Evolutionary conservation across 2,797 vertebrate genomes (phyloP).

Genomic region (Allobates femoralis): DNA sequence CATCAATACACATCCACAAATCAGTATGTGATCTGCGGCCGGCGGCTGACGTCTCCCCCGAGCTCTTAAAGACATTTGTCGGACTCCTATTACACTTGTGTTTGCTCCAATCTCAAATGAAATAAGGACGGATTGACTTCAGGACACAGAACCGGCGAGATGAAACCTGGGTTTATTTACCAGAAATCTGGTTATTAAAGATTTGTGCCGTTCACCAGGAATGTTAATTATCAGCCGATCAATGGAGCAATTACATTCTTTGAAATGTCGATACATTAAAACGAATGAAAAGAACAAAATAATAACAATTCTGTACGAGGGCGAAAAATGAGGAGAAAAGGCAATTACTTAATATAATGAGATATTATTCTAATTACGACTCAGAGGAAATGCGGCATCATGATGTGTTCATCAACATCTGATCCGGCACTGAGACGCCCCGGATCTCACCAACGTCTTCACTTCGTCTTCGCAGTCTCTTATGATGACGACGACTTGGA

Average conservation of each 20-base stretch:
- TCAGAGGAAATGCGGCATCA: not conserved
- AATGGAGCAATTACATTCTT: slow-evolving; percentile 47
- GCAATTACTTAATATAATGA: slow-evolving; percentile 50
- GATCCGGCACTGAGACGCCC: not conserved
- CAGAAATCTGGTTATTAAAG: slow-evolving; percentile 47
- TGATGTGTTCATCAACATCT: slow-evolving; percentile 2
- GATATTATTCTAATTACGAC: slow-evolving; percentile 37
- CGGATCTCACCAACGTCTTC: not conserved
- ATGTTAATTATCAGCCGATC: slow-evolving; percentile 45
- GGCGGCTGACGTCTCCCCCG: not conserved
- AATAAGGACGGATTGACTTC: slow-evolving; percentile 36
- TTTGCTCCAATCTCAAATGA: slow-evolving; percentile 35
- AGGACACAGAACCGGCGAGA: slow-evolving; percentile 36
- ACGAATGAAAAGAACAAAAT: slow-evolving; percentile 45
- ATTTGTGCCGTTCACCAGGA: slow-evolving; percentile 11
- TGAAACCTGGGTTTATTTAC: slow-evolving; percentile 41
- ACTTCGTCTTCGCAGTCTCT: not conserved
- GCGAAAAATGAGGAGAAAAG: slow-evolving; percentile 25
- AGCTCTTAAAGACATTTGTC: not conserved
- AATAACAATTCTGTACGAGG: slow-evolving; percentile 22
- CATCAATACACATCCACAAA: not conserved
- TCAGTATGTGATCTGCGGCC: not conserved
- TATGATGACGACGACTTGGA: too few relatives aligned
- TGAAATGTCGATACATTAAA: slow-evolving; percentile 51
- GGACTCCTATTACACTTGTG: slow-evolving; percentile 37